A percentile compares a stretch with the other conserved stretches of the same genome.
These are phyloP conservation scores for Lophura nycthemera DNA, from an alignment of 2,113 vertebrate genomes.

Conservation along the genomic window DNA sequence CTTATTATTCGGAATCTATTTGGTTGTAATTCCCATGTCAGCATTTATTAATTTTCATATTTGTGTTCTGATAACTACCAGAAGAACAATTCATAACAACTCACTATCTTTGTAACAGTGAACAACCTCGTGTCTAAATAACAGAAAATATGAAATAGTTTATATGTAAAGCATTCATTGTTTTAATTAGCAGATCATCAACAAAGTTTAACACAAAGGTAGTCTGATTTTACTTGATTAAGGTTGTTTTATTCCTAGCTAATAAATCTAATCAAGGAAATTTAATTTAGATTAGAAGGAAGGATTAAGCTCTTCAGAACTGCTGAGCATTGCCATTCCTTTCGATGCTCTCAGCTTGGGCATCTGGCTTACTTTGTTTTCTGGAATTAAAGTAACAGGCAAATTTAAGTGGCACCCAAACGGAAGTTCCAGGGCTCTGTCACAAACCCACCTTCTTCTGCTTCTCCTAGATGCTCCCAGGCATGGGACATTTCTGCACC, in stretches of 20 bases:
- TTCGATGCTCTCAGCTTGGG: neutral
- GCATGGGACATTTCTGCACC: neutral
- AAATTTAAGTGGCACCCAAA: neutral
- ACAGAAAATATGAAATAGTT: neutral
- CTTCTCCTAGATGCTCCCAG: neutral
- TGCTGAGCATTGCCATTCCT: neutral
- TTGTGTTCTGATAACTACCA: slow-evolving; percentile 16
- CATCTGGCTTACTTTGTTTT: neutral
- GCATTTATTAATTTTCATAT: slow-evolving; percentile 56
- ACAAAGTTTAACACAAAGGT: neutral
- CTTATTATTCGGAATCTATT: slow-evolving; percentile 48
- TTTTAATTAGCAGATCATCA: slow-evolving; percentile 10
- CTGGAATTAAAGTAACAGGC: neutral
- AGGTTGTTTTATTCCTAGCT: neutral
- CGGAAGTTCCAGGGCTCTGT: neutral
- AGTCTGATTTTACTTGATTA: neutral
- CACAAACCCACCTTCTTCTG: neutral
- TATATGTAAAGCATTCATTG: slow-evolving; percentile 1
- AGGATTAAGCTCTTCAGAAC: neutral
- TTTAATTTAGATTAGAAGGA: neutral
- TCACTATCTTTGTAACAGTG: slow-evolving; percentile 22
- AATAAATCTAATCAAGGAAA: neutral
- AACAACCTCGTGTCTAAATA: slow-evolving; percentile 20
- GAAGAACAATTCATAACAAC: slow-evolving; percentile 28
- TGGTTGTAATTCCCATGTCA: slow-evolving; percentile 42